Evolutionary conservation across 2,888 invertebrate genomes (phyloP), one percentile per base, ranked within the genome.

Genomic region (Drosophila macrospina): DNA sequence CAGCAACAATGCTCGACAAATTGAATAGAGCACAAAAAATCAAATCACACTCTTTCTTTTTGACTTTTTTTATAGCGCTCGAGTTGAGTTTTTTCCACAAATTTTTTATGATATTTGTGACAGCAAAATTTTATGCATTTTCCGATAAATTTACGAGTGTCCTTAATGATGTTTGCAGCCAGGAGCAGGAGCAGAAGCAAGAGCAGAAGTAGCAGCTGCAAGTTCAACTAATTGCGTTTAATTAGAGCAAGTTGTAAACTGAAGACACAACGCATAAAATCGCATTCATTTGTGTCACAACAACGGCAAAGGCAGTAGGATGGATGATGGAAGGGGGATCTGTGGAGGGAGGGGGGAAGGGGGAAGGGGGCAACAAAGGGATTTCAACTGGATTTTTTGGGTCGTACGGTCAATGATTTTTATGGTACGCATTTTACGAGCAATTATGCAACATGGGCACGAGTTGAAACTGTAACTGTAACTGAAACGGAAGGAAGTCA

Each of bases 201-300:
- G 1, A 1, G n/a, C 59, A 57, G 74, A 63, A 55, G 76, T 16
- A 32, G 44, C 20, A n/a, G 47, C 45, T 34, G 57, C 56, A 64
- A 77, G 68, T 69, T 69, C 65, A 69, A 73, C 82, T 83, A 83
- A 83, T 83, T 83, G 88, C 88, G 74, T 83, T 83, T 83, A 83
- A 83, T 83, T 83, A 87, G 76, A 65, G 56, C 86, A 80, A 83
- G 82, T 85, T 85, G 80, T 78, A 73, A 78, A 69, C 64, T 47
- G 44, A 65, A 80, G 60, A 69, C 30, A 71, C 71, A 66, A 59
- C 45, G 45, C 50, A 44, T 45, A 20, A 54, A 81, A 73, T 62
- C 36, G 63, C 69, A 66, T 63, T 59, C 73, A 47, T 5, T 44
- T 60, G 68, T 85, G 88, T 82, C 88, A 83, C 68, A 82, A 87